Evolutionary conservation across 2,888 invertebrate species (phyloP), one percentile per base, ranked within the genome.

Genomic region (Steinernema hermaphroditum): DNA sequence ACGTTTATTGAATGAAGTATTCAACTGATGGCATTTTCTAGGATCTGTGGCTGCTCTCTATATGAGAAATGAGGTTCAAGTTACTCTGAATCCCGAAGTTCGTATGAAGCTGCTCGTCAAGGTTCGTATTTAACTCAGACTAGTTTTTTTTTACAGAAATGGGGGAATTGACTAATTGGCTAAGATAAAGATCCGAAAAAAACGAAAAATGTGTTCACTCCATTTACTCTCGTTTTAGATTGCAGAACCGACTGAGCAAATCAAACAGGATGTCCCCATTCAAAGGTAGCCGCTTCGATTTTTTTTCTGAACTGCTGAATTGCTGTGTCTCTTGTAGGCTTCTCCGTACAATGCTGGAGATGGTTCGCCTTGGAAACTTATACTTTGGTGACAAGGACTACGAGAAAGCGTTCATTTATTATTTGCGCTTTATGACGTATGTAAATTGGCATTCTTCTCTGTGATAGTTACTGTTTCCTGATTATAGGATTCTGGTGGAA

Each of bases 341-440:
- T 29, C 72, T 70, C 49, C 70, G 72, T 24, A 71, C 71, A 34
- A 12, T 77, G 41, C 24, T 74, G 22, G 75, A 75, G 19, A 72
- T 75, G 68, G 43, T 75, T 24, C 54, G 54, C 22, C 27, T 24
- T 2, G 54, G 19, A 4, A 54, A 27, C 14, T 16, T 54, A 2
- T 54, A 54, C 27, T 54, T 24, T 27, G 27, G 29, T 14, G 73
- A 71, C 22, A 57, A 68, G 24, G 54, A 71, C 9, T 22, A 41
- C 24, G 73, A 75, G 50, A 71, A 62, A 49, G 73, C 68, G 14
- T 68, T 68, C n/a, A 32, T 2, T 22, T n/a, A n/a, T 19, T 68
- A 68, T 22, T 34, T 29, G 32, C 68, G 68, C 34, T 68, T 68
- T 34, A 68, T 34, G 19, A 32, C 37, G 68, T 68, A 41, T 16